These are phyloP conservation scores for Potamilus streckersoni DNA, from an alignment of 1,140 invertebrate species.

Conservation along the genomic window DNA sequence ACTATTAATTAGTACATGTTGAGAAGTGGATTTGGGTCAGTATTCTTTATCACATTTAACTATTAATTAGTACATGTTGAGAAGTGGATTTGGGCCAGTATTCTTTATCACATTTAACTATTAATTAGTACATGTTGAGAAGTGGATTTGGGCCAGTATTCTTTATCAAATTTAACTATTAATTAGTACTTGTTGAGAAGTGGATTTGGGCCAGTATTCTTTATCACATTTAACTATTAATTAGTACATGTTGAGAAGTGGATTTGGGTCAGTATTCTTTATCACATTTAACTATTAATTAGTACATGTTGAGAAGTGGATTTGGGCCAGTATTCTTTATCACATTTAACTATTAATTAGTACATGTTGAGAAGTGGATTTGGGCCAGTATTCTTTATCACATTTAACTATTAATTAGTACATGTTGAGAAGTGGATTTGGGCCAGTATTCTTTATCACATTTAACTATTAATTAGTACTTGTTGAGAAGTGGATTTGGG, in stretches of 20 bases:
- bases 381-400: background rate
- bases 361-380: background rate
- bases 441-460: too few relatives aligned
- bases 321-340: background rate
- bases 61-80: background rate
- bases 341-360: background rate
- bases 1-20: background rate
- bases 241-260: background rate
- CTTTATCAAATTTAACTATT: background rate
- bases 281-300: background rate
- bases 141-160: background rate
- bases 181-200: background rate
- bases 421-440: too few relatives aligned
- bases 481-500: too few relatives aligned
- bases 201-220: background rate
- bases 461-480: too few relatives aligned
- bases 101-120: background rate
- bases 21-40: background rate
- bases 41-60: background rate
- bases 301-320: background rate
- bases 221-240: background rate
- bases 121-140: background rate
- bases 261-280: background rate
- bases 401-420: too few relatives aligned
- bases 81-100: too few relatives aligned